phyloP scores from a whole-genome alignment of 2,113 vertebrate genomes.

The Callaeas wilsoni region DNA sequence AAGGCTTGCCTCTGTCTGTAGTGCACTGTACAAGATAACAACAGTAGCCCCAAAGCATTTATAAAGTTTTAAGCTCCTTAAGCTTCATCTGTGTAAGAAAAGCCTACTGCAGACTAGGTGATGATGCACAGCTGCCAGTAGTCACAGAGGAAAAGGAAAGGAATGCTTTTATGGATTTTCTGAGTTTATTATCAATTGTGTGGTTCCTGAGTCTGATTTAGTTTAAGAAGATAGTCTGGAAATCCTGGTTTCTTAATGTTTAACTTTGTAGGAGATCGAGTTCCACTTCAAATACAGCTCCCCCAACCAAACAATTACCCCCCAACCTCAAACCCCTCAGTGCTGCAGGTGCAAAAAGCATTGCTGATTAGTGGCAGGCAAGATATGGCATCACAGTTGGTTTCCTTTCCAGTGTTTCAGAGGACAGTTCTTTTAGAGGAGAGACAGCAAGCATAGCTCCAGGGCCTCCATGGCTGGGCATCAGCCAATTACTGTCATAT shows the following conservation, averaged over 20 bases:
- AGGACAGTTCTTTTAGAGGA: neutral
- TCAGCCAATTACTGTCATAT: constrained; percentile 34
- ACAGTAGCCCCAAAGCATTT: neutral
- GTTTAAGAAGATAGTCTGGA: neutral
- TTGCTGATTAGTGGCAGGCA: neutral
- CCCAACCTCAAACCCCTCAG: neutral
- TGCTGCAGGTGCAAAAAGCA: neutral
- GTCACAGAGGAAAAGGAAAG: neutral
- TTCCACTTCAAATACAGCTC: neutral
- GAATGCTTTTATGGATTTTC: neutral
- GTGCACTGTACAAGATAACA: neutral
- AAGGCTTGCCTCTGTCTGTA: neutral
- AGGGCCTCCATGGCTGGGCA: constrained; percentile 6
- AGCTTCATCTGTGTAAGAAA: neutral
- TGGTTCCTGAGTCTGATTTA: neutral
- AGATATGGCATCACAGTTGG: neutral
- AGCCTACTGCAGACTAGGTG: neutral
- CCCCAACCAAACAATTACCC: neutral
- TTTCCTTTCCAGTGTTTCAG: neutral
- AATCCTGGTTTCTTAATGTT: neutral
- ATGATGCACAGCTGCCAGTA: neutral
- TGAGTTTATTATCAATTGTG: neutral
- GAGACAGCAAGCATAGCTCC: neutral
- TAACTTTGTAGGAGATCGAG: neutral
- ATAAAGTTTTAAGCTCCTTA: constrained; percentile 31